Evolutionary conservation across 2,113 vertebrate species (phyloP).

Genomic region (Strix aluco): DNA sequence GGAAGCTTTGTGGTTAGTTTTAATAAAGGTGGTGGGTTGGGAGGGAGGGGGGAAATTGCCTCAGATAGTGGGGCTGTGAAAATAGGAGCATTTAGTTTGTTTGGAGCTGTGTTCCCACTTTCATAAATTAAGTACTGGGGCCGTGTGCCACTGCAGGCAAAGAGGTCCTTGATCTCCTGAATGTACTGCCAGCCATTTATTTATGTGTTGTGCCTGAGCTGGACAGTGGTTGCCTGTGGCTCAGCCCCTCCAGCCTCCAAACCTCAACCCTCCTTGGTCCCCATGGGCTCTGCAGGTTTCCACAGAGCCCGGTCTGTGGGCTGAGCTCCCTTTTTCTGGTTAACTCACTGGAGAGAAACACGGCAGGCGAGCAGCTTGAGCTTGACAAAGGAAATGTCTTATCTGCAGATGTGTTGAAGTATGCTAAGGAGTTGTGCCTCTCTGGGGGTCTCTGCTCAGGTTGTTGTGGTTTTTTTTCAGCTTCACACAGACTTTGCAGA

Average conservation of each 20-base stretch:
- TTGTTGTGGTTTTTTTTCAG: background rate
- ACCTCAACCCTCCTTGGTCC: fast-evolving
- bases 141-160: background rate
- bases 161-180: background rate
- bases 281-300: fast-evolving
- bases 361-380: background rate
- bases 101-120: background rate
- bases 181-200: background rate
- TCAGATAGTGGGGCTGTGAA: background rate
- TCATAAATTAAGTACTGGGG: background rate
- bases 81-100: background rate
- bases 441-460: background rate
- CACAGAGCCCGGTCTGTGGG: fast-evolving
- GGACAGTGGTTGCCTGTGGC: fast-evolving
- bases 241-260: background rate
- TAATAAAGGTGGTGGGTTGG: background rate
- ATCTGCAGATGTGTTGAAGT: background rate
- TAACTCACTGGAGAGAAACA: fast-evolving
- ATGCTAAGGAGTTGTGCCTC: background rate
- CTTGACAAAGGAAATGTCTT: background rate
- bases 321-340: background rate
- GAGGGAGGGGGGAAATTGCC: background rate
- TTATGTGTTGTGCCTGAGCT: background rate
- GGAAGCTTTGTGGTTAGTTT: background rate
- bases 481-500: background rate